phyloP scores from a whole-genome alignment of 30 jellyfish, hydroid and myxozoan species.

The Phacellophora camtschatica region DNA sequence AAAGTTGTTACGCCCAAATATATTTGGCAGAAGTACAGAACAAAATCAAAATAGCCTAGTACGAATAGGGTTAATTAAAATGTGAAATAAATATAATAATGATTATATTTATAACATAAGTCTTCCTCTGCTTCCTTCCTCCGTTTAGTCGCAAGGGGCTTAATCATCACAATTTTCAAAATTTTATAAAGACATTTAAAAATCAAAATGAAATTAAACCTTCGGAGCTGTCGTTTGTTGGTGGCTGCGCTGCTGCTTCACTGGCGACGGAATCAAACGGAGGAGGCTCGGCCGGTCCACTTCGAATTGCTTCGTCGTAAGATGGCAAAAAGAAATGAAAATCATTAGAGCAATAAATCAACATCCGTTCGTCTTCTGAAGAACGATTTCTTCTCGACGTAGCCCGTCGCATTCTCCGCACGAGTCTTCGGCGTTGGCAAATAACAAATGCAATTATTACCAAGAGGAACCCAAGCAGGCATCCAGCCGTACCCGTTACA shows the following conservation, averaged over 20 bases:
- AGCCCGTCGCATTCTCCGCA: conserved; percentile 78
- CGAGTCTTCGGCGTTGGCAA: conserved; percentile 85
- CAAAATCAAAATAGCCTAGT: too few relatives aligned
- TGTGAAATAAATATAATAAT: too few relatives aligned
- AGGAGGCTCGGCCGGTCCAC: conserved; percentile 79
- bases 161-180: too few relatives aligned
- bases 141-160: too few relatives aligned
- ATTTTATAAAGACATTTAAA: background rate
- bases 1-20: too few relatives aligned
- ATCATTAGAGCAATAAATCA: conserved; percentile 86
- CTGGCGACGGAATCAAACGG: conserved; percentile 72
- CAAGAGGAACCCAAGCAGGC: conserved; percentile 75
- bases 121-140: too few relatives aligned
- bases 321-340: conserved; percentile 88
- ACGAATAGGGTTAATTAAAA: too few relatives aligned
- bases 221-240: background rate
- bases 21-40: too few relatives aligned
- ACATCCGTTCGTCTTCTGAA: conserved; percentile 75
- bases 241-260: too few relatives aligned
- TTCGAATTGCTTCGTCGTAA: conserved; percentile 92
- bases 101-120: too few relatives aligned
- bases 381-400: conserved; percentile 62
- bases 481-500: conserved; percentile 97
- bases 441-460: conserved; percentile 81
- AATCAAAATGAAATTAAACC: background rate